Percentiles rank a stretch among this genome's conserved stretches.
phyloP scores from a whole-genome alignment of 2,888 invertebrate genomes.

The Antheraea assamensis region DNA sequence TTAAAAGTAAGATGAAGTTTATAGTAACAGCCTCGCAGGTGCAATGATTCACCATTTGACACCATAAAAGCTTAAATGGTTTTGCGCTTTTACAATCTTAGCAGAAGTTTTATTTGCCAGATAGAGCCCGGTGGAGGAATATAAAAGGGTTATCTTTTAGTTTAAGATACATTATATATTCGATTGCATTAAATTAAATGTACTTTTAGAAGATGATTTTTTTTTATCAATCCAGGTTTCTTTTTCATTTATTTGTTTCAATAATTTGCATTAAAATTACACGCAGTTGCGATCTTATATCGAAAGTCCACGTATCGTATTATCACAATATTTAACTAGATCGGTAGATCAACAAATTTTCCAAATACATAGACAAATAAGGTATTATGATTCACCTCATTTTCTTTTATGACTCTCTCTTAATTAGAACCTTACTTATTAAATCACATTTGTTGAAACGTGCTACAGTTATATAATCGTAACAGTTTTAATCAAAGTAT shows the following conservation, averaged over 20 bases:
- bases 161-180: not conserved
- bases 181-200: not conserved
- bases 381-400: no score
- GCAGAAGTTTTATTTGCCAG: constrained; percentile 16
- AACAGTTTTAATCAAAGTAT: not conserved
- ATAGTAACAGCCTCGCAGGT: constrained; percentile 6
- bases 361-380: no score
- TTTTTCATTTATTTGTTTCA: no score
- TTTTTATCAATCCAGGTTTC: no score
- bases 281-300: no score
- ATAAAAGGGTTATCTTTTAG: not conserved
- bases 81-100: constrained; percentile 17
- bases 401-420: no score
- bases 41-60: constrained; percentile 5
- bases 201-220: not conserved
- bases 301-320: no score
- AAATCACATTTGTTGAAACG: not conserved
- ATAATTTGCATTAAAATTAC: no score
- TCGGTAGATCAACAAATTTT: no score
- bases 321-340: no score
- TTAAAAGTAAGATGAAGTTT: constrained; percentile 8
- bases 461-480: not conserved
- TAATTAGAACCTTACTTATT: no score
- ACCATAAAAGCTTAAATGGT: constrained; percentile 2
- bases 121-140: not conserved